Base-by-base conservation (phyloP, 2,113 vertebrate species). In the Chamaetylas fuelleborni region DNA sequence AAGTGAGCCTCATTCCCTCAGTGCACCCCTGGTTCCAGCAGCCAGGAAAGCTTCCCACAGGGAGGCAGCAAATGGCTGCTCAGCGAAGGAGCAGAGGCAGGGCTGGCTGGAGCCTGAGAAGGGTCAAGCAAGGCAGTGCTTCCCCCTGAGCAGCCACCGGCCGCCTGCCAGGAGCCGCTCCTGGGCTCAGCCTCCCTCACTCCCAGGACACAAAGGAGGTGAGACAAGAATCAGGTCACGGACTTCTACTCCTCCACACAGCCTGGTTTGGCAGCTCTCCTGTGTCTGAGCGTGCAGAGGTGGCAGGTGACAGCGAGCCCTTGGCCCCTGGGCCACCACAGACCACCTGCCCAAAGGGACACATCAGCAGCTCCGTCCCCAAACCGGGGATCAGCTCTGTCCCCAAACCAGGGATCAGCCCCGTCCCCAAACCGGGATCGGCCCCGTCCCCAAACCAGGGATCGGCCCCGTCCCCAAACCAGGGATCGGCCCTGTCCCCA, bases 41-140 rank as follows among this genome's bases (percentile, higher is more conserved):
- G 57, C 31, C 43, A 53, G 62, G 50, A 73, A 2, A 74, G 78
- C 29, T 60, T 72, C 94, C 93, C 89, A 61, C 50, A 40, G 85
- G 90, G 81, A 95, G 91, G 84, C 85, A 88, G 93, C 91, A 95
- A 81, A 91, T 45, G 25, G 83, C 56, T 72, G 86, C 81, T 76
- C 34, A 86, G 86, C 83, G 61, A 1, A 65, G 54, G 45, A 82
- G 45, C 78, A 57, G 72, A 74, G 43, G 69, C 70, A 24, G 40
- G 61, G 1, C 65, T 15, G 72, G 62, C 71, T 18, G 28, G 19
- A 11, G 43, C 15, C 64, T 57, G 61, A 19, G 36, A 69, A 36
- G 71, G 92, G 82, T 93, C 90, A 94, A 77, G 64, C 29, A 15
- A 89, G 87, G 88, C 77, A 91, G 48, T 50, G 76, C 60, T 58